Evolutionary conservation across 1,140 invertebrate species (phyloP).

Genomic region (Cotesia vestalis): DNA sequence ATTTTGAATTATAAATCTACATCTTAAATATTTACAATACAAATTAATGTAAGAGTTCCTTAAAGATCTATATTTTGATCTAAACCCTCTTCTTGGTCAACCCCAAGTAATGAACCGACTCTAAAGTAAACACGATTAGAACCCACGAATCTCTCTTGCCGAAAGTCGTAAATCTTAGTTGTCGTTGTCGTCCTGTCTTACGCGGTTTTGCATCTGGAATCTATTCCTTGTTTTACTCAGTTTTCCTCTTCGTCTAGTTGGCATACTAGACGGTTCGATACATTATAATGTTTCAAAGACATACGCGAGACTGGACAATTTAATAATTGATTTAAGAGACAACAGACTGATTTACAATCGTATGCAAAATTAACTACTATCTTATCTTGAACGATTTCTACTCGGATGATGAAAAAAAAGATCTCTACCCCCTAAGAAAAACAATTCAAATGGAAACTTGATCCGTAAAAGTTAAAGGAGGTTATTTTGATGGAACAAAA

Average conservation of each 20-base stretch:
- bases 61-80: background rate
- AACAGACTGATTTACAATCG: slow-evolving; percentile 54
- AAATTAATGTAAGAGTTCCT: background rate
- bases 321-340: slow-evolving; percentile 60
- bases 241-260: slow-evolving; percentile 31
- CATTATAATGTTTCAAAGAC: slow-evolving; percentile 14
- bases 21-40: background rate
- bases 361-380: background rate
- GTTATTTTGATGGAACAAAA: no score
- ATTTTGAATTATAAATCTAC: no score
- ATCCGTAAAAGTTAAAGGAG: no score
- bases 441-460: no score
- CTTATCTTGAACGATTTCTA: background rate
- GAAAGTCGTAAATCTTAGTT: slow-evolving; percentile 49
- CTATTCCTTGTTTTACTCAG: slow-evolving; percentile 43
- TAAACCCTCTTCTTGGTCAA: slow-evolving; percentile 19
- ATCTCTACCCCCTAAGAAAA: background rate
- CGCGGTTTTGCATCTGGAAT: slow-evolving; percentile 52
- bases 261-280: background rate
- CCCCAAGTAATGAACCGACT: slow-evolving; percentile 22
- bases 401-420: background rate
- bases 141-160: background rate
- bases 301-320: slow-evolving; percentile 52
- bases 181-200: slow-evolving; percentile 49
- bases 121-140: slow-evolving; percentile 25